phyloP scores from a whole-genome alignment of 2,888 invertebrate genomes.

The Mesoligia furuncula region DNA sequence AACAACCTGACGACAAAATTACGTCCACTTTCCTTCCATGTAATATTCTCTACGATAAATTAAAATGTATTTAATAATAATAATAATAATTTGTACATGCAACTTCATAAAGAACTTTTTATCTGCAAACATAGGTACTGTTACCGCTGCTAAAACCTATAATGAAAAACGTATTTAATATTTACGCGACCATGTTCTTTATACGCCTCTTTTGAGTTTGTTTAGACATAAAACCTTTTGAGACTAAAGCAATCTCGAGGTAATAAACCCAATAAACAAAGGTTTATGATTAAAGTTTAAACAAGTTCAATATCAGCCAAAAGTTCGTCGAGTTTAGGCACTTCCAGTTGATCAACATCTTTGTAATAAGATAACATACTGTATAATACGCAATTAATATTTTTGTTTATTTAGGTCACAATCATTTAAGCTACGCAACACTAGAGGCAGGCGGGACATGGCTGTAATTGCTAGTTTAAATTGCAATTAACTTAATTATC shows the following conservation, averaged over 20 bases:
- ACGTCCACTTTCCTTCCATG: no score
- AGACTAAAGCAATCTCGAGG: conserved; percentile 63
- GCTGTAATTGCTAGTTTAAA: conserved; percentile 67
- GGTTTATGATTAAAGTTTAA: conserved; percentile 67
- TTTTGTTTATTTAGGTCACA: conserved; percentile 84
- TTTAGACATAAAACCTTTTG: conserved; percentile 61
- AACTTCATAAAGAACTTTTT: conserved; percentile 11
- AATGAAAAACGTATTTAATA: conserved; percentile 43
- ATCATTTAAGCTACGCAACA: conserved; percentile 67
- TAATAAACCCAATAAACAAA: conserved; percentile 67
- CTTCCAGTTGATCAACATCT: conserved; percentile 63
- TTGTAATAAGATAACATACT: conserved; percentile 63
- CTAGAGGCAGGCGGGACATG: conserved; percentile 44
- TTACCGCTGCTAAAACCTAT: conserved; percentile 7
- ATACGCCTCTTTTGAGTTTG: conserved; percentile 47
- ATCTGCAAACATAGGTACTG: conserved; percentile 2
- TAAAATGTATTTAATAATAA: no score
- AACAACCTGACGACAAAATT: no score
- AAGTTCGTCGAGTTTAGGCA: conserved; percentile 56
- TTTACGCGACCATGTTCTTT: conserved; percentile 48
- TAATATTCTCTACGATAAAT: no score
- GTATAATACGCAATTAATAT: conserved; percentile 81
- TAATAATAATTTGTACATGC: no score
- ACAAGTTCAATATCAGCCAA: conserved; percentile 63
- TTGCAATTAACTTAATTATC: conserved; percentile 58